A percentile compares a stretch with the other conserved stretches of the same genome.
Conservation (phyloP, 2,888 invertebrate species). For the Dysmachus trigonus region DNA sequence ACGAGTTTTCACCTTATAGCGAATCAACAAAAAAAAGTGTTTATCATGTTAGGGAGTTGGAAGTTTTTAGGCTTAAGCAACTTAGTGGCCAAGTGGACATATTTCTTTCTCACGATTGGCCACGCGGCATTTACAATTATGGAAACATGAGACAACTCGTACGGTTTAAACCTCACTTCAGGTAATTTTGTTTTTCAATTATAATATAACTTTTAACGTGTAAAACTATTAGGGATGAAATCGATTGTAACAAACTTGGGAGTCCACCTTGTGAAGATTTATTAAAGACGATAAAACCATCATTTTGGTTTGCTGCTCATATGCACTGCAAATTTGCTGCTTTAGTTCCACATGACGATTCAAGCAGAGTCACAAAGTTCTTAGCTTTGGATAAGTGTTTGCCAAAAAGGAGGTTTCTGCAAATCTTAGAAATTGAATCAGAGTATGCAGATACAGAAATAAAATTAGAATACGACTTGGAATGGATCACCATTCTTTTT, state of each 20-base stretch:
- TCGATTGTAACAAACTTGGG: slow-evolving; percentile 83
- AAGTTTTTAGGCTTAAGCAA: slow-evolving; percentile 90
- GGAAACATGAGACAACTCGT: slow-evolving; percentile 81
- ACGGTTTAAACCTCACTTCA: slow-evolving; percentile 81
- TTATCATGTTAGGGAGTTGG: slow-evolving; percentile 90
- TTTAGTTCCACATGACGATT: slow-evolving; percentile 76
- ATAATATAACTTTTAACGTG: neutral
- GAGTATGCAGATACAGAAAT: slow-evolving; percentile 59
- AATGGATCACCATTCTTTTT: slow-evolving; percentile 91
- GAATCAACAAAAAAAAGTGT: slow-evolving; percentile 82
- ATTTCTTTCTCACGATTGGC: slow-evolving; percentile 98
- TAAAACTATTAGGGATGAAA: slow-evolving; percentile 74
- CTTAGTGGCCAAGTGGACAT: slow-evolving; percentile 78
- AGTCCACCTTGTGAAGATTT: slow-evolving; percentile 86
- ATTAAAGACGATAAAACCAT: slow-evolving; percentile 81
- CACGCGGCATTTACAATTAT: slow-evolving; percentile 83
- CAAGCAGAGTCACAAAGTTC: slow-evolving; percentile 77
- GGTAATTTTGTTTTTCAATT: slow-evolving; percentile 65
- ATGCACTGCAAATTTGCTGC: slow-evolving; percentile 96
- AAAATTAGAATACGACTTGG: slow-evolving; percentile 77
- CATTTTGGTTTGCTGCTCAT: slow-evolving; percentile 97
- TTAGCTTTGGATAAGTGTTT: slow-evolving; percentile 96
- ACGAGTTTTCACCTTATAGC: slow-evolving; percentile 87
- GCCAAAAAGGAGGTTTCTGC: slow-evolving; percentile 86
- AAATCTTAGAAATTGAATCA: slow-evolving; percentile 77